Evolutionary conservation across 2,888 invertebrate species (phyloP), one percentile per base, ranked within the genome.

Genomic region (Amphipyra tragopoginis): DNA sequence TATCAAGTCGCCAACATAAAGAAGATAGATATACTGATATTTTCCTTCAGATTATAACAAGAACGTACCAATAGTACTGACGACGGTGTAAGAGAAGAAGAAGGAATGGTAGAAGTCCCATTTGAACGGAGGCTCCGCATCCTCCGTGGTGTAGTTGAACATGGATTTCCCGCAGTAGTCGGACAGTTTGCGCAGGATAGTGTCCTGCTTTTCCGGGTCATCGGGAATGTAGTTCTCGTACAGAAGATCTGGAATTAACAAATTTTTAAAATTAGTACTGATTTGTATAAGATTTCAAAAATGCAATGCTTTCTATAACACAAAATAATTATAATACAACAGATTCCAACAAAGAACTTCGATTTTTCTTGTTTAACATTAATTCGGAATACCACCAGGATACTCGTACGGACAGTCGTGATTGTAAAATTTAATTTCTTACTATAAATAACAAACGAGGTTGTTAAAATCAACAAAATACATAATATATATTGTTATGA

Each of bases 81-180:
- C 97, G 52, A 98, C 98, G 13, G 98, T 98, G 80, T 98, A 97
- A 5, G 98, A 97, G 89, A 98, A 98, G 93, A 98, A 98, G 84
- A 98, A 97, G 0, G 98, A 97, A 90, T 98, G 98, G 89, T 98
- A 98, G 90, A 97, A 98, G 83, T 97, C 98, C 98, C 98, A 98
- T 84, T 96, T 96, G 63, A 95, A 95, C 0, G 96, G 96, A 7
- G 94, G 92, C 38, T 96, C 96, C 8, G 91, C 94, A 54, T 96
- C 96, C 65, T 95, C 95, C 0, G 96, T 95, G 1, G 96, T 96
- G 81, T 96, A 96, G 82, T 96, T 95, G 77, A 95, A 95, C 80
- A 98, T 96, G 0, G 97, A 96, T 79, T 97, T 97, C 33, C 97
- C 97, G 82, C 98, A 98, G 85, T 97, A 98, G 8, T 95, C 95